Evolutionary conservation across 1,140 invertebrate species (phyloP).

Genomic region (Drosophila bipectinata): DNA sequence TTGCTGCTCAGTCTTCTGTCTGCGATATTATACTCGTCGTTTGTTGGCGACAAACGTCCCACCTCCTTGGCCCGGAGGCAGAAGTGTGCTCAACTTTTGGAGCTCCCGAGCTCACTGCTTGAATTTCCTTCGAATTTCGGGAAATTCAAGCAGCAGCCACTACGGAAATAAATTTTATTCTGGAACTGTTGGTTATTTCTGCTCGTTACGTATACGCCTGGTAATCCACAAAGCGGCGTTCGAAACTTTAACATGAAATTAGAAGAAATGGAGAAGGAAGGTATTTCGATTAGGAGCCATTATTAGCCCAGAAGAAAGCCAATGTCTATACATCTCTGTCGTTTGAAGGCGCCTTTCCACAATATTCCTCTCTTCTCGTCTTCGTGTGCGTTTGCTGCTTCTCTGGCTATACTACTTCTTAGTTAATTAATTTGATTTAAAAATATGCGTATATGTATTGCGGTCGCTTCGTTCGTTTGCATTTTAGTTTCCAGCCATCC

Average conservation of each 20-base stretch:
- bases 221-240: slow-evolving; percentile 82
- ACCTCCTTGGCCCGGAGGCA: slow-evolving; percentile 68
- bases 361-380: slow-evolving; percentile 20
- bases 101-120: slow-evolving; percentile 34
- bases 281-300: slow-evolving; percentile 22
- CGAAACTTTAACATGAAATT: slow-evolving; percentile 47
- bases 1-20: slow-evolving; percentile 39
- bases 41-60: slow-evolving; percentile 66
- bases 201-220: slow-evolving; percentile 75
- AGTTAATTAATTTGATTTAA: slow-evolving; percentile 74
- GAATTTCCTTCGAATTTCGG: slow-evolving; percentile 55
- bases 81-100: slow-evolving; percentile 63
- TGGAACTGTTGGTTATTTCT: neutral
- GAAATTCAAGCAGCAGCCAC: slow-evolving; percentile 43
- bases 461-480: slow-evolving; percentile 69
- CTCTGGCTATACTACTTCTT: slow-evolving; percentile 70
- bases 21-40: neutral
- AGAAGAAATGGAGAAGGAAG: slow-evolving; percentile 19
- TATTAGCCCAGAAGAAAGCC: slow-evolving; percentile 3
- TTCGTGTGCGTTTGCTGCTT: slow-evolving; percentile 63
- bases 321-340: slow-evolving; percentile 26
- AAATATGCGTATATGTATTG: slow-evolving; percentile 72
- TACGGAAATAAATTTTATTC: slow-evolving; percentile 26
- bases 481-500: slow-evolving; percentile 84
- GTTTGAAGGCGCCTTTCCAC: no score